Evolutionary conservation across 2,113 vertebrate species (phyloP).

Genomic region (Cynocephalus volans): DNA sequence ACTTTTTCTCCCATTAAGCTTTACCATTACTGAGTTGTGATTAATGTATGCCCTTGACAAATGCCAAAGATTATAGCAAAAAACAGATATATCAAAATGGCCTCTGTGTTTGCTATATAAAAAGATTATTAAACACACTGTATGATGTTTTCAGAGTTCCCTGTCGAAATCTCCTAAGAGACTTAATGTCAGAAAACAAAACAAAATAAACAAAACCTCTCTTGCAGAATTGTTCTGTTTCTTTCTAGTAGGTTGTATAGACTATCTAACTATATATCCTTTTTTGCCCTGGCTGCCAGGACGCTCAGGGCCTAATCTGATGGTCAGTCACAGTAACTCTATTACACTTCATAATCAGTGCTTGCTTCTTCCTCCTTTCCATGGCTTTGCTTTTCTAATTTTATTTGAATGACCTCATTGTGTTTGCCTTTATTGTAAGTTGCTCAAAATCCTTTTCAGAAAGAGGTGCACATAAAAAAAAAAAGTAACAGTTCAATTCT

Average conservation of each 20-base stretch:
- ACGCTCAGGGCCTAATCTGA: slow-evolving; percentile 64
- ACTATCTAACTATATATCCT: background rate
- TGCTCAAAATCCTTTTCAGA: slow-evolving; percentile 77
- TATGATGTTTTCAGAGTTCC: slow-evolving; percentile 29
- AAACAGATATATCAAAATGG: background rate
- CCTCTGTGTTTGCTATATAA: background rate
- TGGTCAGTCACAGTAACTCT: slow-evolving; percentile 15
- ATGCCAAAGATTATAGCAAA: slow-evolving; percentile 16
- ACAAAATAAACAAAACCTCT: background rate
- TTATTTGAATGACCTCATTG: slow-evolving; percentile 71
- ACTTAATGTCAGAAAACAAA: background rate
- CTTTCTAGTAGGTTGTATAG: background rate
- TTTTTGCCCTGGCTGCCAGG: slow-evolving; percentile 76
- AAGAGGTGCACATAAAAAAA: slow-evolving; percentile 61
- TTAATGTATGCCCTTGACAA: background rate
- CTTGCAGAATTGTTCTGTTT: background rate
- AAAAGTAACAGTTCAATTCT: slow-evolving; percentile 77
- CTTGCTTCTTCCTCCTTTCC: slow-evolving; percentile 51
- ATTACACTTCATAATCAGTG: background rate
- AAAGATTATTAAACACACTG: background rate
- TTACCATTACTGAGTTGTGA: slow-evolving; percentile 11
- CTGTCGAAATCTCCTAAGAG: background rate
- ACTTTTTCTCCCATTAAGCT: background rate
- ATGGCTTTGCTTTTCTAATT: slow-evolving; percentile 71
- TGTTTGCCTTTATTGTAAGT: slow-evolving; percentile 70